Evolutionary conservation across 2,797 vertebrate genomes (phyloP).

Genomic region (Danio jaintianensis): DNA sequence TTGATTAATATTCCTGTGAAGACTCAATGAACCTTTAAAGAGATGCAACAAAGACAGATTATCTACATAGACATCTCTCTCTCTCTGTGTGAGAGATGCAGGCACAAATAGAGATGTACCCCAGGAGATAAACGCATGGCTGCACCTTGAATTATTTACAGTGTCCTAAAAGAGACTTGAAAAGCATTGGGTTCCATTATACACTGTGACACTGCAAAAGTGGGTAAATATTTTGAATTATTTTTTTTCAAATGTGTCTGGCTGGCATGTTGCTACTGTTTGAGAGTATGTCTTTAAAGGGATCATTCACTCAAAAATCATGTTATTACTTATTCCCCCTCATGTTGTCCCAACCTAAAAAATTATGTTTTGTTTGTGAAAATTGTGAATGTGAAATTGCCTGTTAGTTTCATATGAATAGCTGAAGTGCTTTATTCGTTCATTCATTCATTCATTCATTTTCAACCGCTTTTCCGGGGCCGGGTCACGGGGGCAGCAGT

Average conservation of each 20-base stretch:
- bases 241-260: neutral
- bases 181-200: neutral
- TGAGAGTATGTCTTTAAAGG: neutral
- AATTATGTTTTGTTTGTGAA: no score
- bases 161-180: constrained; percentile 2
- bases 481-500: no score
- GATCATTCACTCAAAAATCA: no score
- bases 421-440: no score
- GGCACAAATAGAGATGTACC: constrained; percentile 17
- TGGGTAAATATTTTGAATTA: neutral
- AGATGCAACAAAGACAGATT: constrained; percentile 34
- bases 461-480: no score
- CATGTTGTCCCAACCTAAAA: no score
- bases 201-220: neutral
- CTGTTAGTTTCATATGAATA: no score
- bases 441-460: no score
- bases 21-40: constrained; percentile 26
- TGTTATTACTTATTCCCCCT: no score
- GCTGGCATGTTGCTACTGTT: neutral
- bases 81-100: neutral
- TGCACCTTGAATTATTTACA: constrained; percentile 17
- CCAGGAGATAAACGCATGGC: neutral
- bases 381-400: no score
- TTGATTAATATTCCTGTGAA: constrained; percentile 28
- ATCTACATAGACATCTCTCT: neutral